phyloP scores from a whole-genome alignment of 2,888 invertebrate genomes.

The Spatulosminthurus flaviceps region DNA sequence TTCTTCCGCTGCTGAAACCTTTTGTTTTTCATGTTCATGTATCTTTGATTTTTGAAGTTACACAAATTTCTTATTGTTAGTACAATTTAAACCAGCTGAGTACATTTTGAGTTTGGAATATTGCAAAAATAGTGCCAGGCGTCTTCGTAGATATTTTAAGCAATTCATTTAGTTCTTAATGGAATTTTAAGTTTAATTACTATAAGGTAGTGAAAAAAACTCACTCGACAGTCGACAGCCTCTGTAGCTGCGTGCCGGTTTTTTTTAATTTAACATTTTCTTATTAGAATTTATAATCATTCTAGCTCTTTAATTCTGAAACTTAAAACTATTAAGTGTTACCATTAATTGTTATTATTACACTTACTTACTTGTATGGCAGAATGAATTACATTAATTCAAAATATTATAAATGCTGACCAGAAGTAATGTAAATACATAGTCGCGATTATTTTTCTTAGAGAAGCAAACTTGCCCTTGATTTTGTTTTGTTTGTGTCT shows the following conservation, averaged over 20 bases:
- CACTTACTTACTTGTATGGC: neutral
- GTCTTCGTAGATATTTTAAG: too few species aligned
- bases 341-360: conserved; percentile 7
- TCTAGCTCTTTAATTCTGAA: neutral
- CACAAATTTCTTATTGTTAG: neutral
- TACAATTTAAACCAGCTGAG: neutral
- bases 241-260: neutral
- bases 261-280: conserved; percentile 1
- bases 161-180: too few species aligned
- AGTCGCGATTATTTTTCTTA: conserved; percentile 40
- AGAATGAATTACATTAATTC: neutral
- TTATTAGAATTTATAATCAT: neutral
- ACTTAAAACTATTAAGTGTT: conserved; percentile 12
- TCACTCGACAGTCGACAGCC: neutral
- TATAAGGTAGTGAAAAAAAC: too few species aligned
- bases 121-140: too few species aligned
- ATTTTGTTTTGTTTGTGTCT: conserved; percentile 35
- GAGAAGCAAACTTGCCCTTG: conserved; percentile 35
- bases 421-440: conserved; percentile 19
- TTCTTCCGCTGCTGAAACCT: neutral
- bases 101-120: too few species aligned
- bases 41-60: neutral
- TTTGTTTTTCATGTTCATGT: neutral
- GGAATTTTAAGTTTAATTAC: too few species aligned
- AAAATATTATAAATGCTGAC: conserved; percentile 1